These are phyloP conservation scores for Aphelocoma coerulescens DNA, from an alignment of 2,113 vertebrate species.

Conservation along the genomic window DNA sequence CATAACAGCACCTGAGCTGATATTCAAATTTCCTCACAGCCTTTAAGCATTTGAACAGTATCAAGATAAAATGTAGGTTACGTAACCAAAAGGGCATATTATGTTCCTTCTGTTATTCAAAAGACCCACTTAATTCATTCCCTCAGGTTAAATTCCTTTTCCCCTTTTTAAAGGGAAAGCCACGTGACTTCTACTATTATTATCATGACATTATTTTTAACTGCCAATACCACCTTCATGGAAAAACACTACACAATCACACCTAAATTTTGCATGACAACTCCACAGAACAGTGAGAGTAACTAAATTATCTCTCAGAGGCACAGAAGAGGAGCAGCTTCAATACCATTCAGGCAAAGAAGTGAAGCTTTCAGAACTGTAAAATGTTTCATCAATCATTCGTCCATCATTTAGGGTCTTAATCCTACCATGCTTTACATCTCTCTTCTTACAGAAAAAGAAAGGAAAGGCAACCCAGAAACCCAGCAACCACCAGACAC, in stretches of 20 bases:
- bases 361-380: not conserved
- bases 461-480: not conserved
- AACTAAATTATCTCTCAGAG: not conserved
- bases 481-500: not conserved
- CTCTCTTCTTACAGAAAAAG: not conserved
- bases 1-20: not conserved
- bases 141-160: not conserved
- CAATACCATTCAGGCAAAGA: not conserved
- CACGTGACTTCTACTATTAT: not conserved
- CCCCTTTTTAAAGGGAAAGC: not conserved
- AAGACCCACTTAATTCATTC: not conserved
- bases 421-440: not conserved
- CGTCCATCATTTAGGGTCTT: not conserved
- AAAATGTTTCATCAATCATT: not conserved
- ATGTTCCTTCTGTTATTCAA: not conserved
- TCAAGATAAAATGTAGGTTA: not conserved
- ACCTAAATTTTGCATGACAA: not conserved
- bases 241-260: not conserved
- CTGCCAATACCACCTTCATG: not conserved
- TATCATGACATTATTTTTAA: not conserved
- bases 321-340: not conserved
- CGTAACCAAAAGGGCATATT: not conserved
- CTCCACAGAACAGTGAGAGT: not conserved
- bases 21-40: not conserved
- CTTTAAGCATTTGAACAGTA: not conserved